phyloP scores from a whole-genome alignment of 2,113 vertebrate genomes.

The Siniperca chuatsi region DNA sequence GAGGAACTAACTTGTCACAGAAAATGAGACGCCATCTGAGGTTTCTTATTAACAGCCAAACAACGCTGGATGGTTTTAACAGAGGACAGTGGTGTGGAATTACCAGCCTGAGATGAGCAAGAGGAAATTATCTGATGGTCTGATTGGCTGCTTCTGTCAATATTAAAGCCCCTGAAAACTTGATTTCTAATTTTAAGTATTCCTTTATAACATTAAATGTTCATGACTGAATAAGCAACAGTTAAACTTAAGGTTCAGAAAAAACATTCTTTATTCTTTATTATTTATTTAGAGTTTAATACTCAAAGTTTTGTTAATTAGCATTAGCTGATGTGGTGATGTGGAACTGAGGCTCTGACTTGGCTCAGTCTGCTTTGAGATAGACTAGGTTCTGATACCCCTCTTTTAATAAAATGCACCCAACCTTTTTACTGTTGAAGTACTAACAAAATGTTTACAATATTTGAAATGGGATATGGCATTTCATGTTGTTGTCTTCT shows the following conservation, averaged over 20 bases:
- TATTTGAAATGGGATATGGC: background rate
- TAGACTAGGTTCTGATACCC: no score
- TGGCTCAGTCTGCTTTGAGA: no score
- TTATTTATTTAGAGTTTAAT: no score
- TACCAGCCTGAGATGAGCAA: background rate
- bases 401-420: no score
- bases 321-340: no score
- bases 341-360: no score
- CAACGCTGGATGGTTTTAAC: slow-evolving; percentile 47
- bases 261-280: background rate
- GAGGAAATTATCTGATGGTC: background rate
- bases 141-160: background rate
- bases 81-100: slow-evolving; percentile 33
- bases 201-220: background rate
- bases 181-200: background rate
- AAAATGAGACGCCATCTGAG: slow-evolving; percentile 47
- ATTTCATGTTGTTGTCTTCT: background rate
- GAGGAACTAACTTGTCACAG: slow-evolving; percentile 36
- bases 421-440: background rate
- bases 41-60: slow-evolving; percentile 41
- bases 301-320: background rate
- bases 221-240: background rate
- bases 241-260: background rate
- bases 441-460: background rate
- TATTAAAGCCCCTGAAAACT: background rate